Evolutionary conservation across 2,888 invertebrate genomes (phyloP).

Genomic region (Amphipyra tragopoginis): DNA sequence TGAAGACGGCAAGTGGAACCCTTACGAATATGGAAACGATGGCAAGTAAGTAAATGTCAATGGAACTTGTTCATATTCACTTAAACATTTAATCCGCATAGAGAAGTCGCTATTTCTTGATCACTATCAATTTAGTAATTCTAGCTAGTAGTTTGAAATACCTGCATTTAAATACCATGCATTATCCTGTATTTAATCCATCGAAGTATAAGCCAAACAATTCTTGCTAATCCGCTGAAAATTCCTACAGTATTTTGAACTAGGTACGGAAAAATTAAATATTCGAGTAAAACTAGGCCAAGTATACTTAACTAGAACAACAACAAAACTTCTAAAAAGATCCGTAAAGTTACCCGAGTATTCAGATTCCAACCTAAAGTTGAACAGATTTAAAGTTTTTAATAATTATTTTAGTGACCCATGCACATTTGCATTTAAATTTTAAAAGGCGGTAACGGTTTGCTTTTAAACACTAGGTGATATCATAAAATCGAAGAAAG

Average conservation of each 20-base stretch:
- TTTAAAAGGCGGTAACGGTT: conserved; percentile 21
- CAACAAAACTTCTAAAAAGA: conserved; percentile 48
- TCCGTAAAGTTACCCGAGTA: conserved; percentile 32
- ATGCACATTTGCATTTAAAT: conserved; percentile 21
- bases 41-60: conserved; percentile 86
- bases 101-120: conserved; percentile 22
- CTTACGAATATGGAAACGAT: conserved; percentile 77
- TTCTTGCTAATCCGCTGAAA: conserved; percentile 16
- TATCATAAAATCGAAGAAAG: conserved; percentile 13
- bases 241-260: conserved; percentile 29
- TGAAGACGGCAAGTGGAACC: conserved; percentile 82
- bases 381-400: conserved; percentile 30
- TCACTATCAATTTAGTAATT: conserved; percentile 24
- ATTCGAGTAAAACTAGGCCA: conserved; percentile 38
- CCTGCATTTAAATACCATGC: conserved; percentile 19
- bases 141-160: conserved; percentile 10
- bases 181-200: not conserved
- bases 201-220: conserved; percentile 7
- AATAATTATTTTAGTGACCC: conserved; percentile 19
- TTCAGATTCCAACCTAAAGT: conserved; percentile 38
- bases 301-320: conserved; percentile 41
- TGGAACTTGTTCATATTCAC: conserved; percentile 55
- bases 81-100: conserved; percentile 44
- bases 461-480: not conserved
- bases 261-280: conserved; percentile 26